Conservation (phyloP, 2,797 vertebrate genomes). For the Dermochelys coriacea region DNA sequence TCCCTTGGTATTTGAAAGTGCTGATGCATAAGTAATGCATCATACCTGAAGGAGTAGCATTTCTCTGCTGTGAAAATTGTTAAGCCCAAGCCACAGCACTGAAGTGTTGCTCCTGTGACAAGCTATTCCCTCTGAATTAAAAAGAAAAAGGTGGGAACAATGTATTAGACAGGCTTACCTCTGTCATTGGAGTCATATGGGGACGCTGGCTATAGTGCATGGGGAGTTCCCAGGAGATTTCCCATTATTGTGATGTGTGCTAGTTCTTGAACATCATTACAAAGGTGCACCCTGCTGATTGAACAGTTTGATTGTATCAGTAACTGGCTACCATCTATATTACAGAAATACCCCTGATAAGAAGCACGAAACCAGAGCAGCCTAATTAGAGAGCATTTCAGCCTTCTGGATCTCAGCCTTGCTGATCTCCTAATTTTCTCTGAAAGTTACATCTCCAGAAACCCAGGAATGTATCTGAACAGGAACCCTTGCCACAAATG, state of each 20-base stretch:
- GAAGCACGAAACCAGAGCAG: neutral
- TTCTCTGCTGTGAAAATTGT: neutral
- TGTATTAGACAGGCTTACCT: fast-evolving
- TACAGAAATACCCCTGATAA: neutral
- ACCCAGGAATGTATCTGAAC: neutral
- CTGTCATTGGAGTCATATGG: neutral
- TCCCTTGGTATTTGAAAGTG: fast-evolving
- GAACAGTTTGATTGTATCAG: neutral
- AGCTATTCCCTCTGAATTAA: neutral
- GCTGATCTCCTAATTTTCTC: neutral
- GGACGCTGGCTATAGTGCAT: fast-evolving
- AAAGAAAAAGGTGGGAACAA: neutral
- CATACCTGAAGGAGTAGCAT: neutral
- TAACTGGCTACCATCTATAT: neutral
- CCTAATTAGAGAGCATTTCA: neutral
- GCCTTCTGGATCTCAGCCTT: neutral
- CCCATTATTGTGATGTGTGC: neutral
- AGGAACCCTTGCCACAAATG: neutral
- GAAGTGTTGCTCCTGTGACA: neutral
- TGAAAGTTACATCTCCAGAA: neutral
- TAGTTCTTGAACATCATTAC: neutral
- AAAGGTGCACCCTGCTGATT: neutral
- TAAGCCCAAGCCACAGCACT: neutral
- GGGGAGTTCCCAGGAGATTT: neutral
- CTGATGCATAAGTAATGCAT: fast-evolving